Base-by-base conservation (phyloP, 2,888 invertebrate species). In the Argyresthia goedartella region DNA sequence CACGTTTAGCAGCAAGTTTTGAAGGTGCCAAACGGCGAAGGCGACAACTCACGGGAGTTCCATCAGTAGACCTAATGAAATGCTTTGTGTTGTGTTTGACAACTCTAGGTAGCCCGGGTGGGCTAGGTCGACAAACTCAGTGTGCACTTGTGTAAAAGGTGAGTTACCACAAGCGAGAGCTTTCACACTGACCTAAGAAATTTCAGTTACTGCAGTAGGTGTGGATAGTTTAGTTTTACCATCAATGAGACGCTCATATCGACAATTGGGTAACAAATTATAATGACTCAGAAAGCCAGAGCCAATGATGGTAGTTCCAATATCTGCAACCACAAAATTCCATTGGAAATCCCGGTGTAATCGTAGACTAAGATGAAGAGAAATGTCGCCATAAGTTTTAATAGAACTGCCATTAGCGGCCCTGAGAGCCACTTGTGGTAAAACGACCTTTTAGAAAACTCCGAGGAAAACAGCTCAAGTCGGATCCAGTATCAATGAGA, bases 271-370 rank as follows among this genome's bases (percentile, higher is more conserved):
- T 3, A 44, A 9, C 1, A 44, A 8, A 14, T 44, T 13, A 14
- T 44, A 44, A 15, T 57, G 50, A 0, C 53, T 35, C 25, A 59
- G 45, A 33, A 57, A 54, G 25, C 56, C 56, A 1, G 54, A 51
- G 7, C 59, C 57, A 6, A 56, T 57, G 0, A 59, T 57, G 10
- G 56, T 43, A 3, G 48, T 53, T 11, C 8, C 34, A 15, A 59
- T 56, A 8, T 59, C 56, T 0, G 56, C 57, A 2, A 57, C 50
- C 1, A 55, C 51, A 14, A 59, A 57, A 9, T 49, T 25, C 57
- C 56, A 56, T 0, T 1, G 3, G 33, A 57, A 51, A 1, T 55
- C 52, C 0, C 58, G 51, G 1, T 53, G 53, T 10, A 57, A 33
- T 2, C 56, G 54, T 13, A 44, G 14, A 7, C 15, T 9, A 8